Percentiles rank a stretch among this genome's conserved stretches.
Evolutionary conservation across 1,140 invertebrate species (phyloP).

Genomic region (Geopemphigus sp.): DNA sequence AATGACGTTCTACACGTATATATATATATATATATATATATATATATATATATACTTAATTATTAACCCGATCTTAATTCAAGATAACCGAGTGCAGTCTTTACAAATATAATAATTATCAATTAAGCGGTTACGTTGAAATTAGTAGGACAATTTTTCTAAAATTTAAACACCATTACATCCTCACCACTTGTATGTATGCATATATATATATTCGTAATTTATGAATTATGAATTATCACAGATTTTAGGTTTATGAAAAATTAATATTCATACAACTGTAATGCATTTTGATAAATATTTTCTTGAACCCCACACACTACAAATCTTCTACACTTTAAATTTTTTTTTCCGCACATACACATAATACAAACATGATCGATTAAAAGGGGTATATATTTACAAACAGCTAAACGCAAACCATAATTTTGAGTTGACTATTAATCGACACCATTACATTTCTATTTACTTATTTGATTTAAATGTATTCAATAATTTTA

Average conservation of each 20-base stretch:
- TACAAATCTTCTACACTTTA: not conserved
- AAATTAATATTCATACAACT: too few relatives aligned
- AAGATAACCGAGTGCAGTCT: conserved; percentile 35
- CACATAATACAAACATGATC: not conserved
- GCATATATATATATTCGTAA: too few relatives aligned
- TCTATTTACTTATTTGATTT: not conserved
- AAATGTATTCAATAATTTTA: not conserved
- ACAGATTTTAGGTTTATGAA: conserved; percentile 5
- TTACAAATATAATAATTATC: conserved; percentile 38
- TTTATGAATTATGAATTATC: not conserved
- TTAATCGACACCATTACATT: not conserved
- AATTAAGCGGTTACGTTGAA: not conserved
- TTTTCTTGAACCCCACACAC: too few relatives aligned
- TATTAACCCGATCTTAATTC: conserved; percentile 16
- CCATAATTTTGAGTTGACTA: conserved; percentile 1
- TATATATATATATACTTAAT: not conserved
- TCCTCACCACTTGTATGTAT: too few relatives aligned
- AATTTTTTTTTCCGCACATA: not conserved
- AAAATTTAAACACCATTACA: not conserved
- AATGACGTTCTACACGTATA: too few relatives aligned
- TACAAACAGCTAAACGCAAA: not conserved
- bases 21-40: not conserved
- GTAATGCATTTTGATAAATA: too few relatives aligned
- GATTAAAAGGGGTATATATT: not conserved
- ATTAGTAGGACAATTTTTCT: not conserved